These are phyloP conservation scores for Speoplatyrhinus poulsoni DNA, from an alignment of 2,113 vertebrate species.

Conservation along the genomic window DNA sequence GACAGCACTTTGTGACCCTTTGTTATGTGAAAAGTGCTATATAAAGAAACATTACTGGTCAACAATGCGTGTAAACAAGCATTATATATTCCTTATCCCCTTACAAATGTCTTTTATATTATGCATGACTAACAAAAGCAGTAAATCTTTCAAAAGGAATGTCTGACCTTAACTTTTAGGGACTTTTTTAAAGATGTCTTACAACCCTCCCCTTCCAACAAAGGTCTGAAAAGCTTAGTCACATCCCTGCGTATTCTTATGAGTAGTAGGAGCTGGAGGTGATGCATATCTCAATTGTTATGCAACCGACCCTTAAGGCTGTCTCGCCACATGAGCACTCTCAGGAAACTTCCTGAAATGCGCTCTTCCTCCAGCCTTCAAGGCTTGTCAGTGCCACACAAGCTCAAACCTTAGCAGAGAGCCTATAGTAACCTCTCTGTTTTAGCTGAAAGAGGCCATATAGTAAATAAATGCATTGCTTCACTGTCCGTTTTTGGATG, in stretches of 20 bases:
- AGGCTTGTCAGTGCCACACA: constrained; percentile 46
- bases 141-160: too few relatives aligned
- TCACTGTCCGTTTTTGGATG: constrained; percentile 22
- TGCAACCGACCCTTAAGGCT: constrained; percentile 41
- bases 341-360: constrained; percentile 50
- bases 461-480: constrained; percentile 13
- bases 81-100: too few relatives aligned
- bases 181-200: too few relatives aligned
- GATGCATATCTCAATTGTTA: constrained; percentile 36
- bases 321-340: constrained; percentile 50
- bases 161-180: too few relatives aligned
- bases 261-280: constrained; percentile 21
- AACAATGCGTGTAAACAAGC: too few relatives aligned
- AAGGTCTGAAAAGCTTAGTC: constrained; percentile 12
- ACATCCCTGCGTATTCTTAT: constrained; percentile 4
- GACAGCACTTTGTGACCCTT: too few relatives aligned
- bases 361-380: constrained; percentile 40
- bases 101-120: too few relatives aligned
- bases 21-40: too few relatives aligned
- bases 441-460: constrained; percentile 27
- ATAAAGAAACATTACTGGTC: too few relatives aligned
- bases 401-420: constrained; percentile 41
- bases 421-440: constrained; percentile 5
- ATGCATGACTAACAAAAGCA: too few relatives aligned
- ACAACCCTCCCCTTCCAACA: background rate